Evolutionary conservation across 2,797 vertebrate species (phyloP).

Genomic region (Anguilla marmorata): DNA sequence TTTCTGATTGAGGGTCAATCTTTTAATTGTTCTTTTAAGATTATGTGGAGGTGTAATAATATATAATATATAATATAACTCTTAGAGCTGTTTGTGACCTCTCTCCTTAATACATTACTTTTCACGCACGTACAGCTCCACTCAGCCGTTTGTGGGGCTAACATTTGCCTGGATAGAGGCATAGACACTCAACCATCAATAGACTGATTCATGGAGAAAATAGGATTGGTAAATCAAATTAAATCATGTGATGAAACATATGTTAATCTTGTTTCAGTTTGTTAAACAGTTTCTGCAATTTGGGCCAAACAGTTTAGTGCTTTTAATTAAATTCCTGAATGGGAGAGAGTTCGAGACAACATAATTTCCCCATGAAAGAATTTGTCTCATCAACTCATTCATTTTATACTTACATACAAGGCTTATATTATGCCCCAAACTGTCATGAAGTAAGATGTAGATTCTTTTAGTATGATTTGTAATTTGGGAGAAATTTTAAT

Average conservation of each 20-base stretch:
- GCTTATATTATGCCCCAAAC: background rate
- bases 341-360: background rate
- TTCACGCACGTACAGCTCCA: background rate
- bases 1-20: background rate
- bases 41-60: background rate
- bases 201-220: background rate
- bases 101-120: background rate
- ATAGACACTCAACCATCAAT: background rate
- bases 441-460: background rate
- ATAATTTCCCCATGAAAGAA: background rate
- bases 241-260: background rate
- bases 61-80: background rate
- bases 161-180: background rate
- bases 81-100: background rate
- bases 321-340: background rate
- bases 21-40: background rate
- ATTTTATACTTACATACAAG: background rate
- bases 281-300: background rate
- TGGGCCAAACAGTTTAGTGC: background rate
- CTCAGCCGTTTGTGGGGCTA: background rate
- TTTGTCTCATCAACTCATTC: background rate
- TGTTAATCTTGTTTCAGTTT: background rate
- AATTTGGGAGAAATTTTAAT: background rate
- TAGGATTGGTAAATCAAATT: background rate
- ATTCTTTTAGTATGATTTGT: background rate